Conservation (phyloP, 2,113 vertebrate species). For the Amblyornis subalaris region DNA sequence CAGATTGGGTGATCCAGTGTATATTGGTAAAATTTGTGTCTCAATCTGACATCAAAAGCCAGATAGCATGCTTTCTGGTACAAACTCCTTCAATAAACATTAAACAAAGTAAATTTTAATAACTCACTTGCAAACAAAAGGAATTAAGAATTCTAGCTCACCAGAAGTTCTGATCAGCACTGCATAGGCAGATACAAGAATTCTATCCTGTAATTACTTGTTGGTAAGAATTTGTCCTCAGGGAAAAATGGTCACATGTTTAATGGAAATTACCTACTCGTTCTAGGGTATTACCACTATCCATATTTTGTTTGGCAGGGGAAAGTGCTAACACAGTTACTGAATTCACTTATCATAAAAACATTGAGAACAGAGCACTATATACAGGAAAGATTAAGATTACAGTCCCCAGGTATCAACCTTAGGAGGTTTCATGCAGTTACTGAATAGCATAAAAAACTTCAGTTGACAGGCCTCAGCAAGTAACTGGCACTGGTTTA, state of each 20-base stretch:
- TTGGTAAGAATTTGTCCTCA: background rate
- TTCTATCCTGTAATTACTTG: background rate
- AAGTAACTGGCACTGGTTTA: constrained; percentile 61
- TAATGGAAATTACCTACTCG: background rate
- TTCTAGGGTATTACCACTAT: background rate
- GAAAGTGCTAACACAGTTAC: background rate
- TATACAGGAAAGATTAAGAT: constrained; percentile 16
- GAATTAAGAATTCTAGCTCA: background rate
- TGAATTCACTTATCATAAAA: background rate
- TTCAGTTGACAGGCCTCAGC: constrained; percentile 27
- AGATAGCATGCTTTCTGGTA: background rate
- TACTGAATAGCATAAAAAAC: constrained; percentile 26
- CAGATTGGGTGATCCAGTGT: background rate
- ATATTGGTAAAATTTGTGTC: background rate
- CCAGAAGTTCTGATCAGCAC: background rate
- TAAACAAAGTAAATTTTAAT: background rate
- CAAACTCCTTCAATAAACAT: background rate
- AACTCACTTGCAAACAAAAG: background rate
- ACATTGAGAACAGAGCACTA: constrained; percentile 31
- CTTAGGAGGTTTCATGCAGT: background rate
- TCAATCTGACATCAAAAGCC: background rate
- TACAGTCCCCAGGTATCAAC: background rate
- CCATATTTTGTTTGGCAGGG: background rate
- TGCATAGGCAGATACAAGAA: background rate
- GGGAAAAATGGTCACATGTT: background rate